These are phyloP conservation scores for Ceratosolen fusciceps DNA, from an alignment of 1,140 invertebrate genomes.

Conservation along the genomic window DNA sequence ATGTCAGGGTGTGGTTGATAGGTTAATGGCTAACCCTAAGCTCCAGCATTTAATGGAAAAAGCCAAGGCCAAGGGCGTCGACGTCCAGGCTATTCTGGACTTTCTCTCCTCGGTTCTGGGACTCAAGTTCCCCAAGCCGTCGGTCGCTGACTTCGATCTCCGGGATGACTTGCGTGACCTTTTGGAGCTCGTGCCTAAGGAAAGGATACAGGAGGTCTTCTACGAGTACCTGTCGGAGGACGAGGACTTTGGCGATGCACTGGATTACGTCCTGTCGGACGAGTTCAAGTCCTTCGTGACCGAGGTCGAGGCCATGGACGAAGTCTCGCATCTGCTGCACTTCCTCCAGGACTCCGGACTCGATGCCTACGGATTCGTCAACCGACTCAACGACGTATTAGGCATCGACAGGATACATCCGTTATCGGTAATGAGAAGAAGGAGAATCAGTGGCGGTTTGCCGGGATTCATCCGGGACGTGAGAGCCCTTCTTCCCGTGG, in stretches of 20 bases:
- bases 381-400: conserved; percentile 51
- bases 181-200: conserved; percentile 41
- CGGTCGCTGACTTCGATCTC: neutral
- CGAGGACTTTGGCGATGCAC: conserved; percentile 48
- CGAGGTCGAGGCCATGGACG: conserved; percentile 50
- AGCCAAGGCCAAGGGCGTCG: conserved; percentile 32
- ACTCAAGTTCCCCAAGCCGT: conserved; percentile 42
- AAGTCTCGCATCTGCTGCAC: conserved; percentile 48
- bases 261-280: conserved; percentile 50
- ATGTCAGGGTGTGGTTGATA: conserved; percentile 53
- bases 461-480: conserved; percentile 56
- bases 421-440: neutral
- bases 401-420: conserved; percentile 35
- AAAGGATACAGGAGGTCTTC: conserved; percentile 50
- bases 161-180: conserved; percentile 54
- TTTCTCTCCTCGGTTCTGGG: conserved; percentile 47
- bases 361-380: conserved; percentile 47
- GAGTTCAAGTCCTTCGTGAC: conserved; percentile 51
- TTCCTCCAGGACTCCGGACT: conserved; percentile 51
- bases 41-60: conserved; percentile 50
- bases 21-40: conserved; percentile 51
- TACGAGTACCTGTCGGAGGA: conserved; percentile 52
- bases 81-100: conserved; percentile 40
- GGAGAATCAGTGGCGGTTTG: conserved; percentile 50
- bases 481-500: conserved; percentile 53